Evolutionary conservation across 2,797 vertebrate genomes (phyloP), one percentile per base, ranked within the genome.

Genomic region (Enteromius viviparus): DNA sequence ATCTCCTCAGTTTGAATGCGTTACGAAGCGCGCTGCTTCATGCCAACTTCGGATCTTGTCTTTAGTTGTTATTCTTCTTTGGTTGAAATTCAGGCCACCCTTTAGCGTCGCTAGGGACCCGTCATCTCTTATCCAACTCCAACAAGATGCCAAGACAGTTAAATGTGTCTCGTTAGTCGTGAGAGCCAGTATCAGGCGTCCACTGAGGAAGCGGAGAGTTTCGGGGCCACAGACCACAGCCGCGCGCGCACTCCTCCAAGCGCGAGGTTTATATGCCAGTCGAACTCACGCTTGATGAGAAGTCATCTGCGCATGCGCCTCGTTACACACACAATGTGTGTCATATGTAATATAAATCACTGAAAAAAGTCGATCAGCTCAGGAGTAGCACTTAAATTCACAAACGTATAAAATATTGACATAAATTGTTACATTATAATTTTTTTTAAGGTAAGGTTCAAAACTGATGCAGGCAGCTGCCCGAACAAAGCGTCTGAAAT

Each of bases 291-390:
- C 19, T 26, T 71, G 26, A 60, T 21, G 64, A n/a, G 4, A 76
- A 70, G n/a, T 62, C 14, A 12, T 70, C 26, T 71, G 82, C 82
- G 82, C 82, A 83, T 83, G 82, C 82, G 82, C 32, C 1, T 64
- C 45, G 15, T 58, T 58, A 32, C 15, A 7, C 8, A n/a, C 34
- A 21, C 12, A 49, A 8, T 74, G 60, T 40, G 12, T 68, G 12
- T 37, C 12, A 23, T n/a, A 9, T 75, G 47, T 3, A 23, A 76
- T 14, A 8, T 6, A 81, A 26, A 75, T 23, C 29, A 34, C 15
- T 53, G 2, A 70, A 80, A 10, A 45, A 60, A 17, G 76, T 78
- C 26, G 3, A 14, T 77, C 58, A 17, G 7, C n/a, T 42, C 53
- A 11, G 2, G 34, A 40, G 34, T 76, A 60, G 3, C 3, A 34